Evolutionary conservation across 1,140 invertebrate species (phyloP).

Genomic region (Zophobas atratus): DNA sequence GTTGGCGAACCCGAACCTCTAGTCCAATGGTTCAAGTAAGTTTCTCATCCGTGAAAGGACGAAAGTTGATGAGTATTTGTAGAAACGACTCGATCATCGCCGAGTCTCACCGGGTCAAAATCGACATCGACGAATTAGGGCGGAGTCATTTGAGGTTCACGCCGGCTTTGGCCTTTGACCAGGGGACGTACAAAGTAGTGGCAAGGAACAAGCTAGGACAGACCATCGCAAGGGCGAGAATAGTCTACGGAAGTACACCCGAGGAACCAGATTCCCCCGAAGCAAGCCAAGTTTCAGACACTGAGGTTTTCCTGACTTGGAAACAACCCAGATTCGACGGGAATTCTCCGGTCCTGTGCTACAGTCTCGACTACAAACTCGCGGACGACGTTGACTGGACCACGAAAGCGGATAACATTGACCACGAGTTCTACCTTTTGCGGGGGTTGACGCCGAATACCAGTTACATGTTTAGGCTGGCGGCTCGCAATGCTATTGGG

Average conservation of each 20-base stretch:
- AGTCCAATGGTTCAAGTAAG: constrained; percentile 95
- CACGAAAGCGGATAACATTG: constrained; percentile 89
- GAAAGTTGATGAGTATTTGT: constrained; percentile 21
- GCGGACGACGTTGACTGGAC: constrained; percentile 88
- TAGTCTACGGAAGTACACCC: constrained; percentile 83
- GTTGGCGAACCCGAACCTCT: constrained; percentile 91
- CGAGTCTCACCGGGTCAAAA: constrained; percentile 84
- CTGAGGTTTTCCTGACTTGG: constrained; percentile 91
- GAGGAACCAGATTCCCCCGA: constrained; percentile 90
- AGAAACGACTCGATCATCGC: constrained; percentile 88
- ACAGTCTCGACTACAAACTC: constrained; percentile 86
- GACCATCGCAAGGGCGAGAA: constrained; percentile 80
- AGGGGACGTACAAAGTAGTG: constrained; percentile 96
- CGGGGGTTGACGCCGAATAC: constrained; percentile 83
- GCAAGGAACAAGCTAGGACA: constrained; percentile 90
- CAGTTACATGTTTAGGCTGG: constrained; percentile 90
- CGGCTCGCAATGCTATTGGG: constrained; percentile 93
- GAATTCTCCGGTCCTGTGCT: constrained; percentile 87
- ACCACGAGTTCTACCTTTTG: constrained; percentile 94
- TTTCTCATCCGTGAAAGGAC: constrained; percentile 32
- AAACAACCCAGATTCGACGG: constrained; percentile 87
- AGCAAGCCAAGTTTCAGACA: constrained; percentile 85
- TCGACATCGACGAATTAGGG: constrained; percentile 82
- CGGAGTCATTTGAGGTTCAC: constrained; percentile 84
- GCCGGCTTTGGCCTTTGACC: constrained; percentile 84